Base-by-base conservation (phyloP, 2,797 vertebrate genomes). In the Myotis planiceps region DNA sequence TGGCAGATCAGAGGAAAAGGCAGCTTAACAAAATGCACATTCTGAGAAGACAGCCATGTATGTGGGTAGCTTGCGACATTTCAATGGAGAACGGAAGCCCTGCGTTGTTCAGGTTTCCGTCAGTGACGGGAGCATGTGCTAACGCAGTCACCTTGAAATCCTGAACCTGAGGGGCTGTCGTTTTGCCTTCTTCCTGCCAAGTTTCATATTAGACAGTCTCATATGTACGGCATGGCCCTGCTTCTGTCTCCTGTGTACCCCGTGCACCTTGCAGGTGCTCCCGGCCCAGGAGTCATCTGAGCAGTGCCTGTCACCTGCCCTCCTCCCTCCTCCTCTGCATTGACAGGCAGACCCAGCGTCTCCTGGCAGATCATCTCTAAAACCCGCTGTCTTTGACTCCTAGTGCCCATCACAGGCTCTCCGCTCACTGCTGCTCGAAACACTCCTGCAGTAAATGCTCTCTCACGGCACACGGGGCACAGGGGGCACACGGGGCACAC, bases 311-410 rank as follows among this genome's bases (percentile, higher is more conserved):
- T 72, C 78, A 58, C 88, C 63, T 49, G 45, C 32, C 39, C 58
- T 81, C 82, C 85, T 81, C 82, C 85, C 51, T 29, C 75, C 89
- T 89, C 92, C 82, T 97, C 42, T 51, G 4, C 58, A 53, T 65
- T 66, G 58, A 79, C 49, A 81, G 79, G 55, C 37, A 82, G 78
- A 68, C 86, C 39, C 72, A 25, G 10, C 58, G 37, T 86, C 63
- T 94, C 47, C 45, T 47, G 19, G n/a, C 49, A 86, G n/a, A 51
- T 76, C 55, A 18, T 78, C 83, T 90, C 63, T 75, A 76, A 88
- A 88, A 29, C 72, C 23, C 42, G 19, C 53, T 42, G 21, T 68
- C n/a, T 19, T 58, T 65, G 14, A 55, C 42, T 90, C 90, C 42
- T 71, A 82, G 34, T 91, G 27, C 32, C 45, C 3, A 27, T 81